Percentiles rank a stretch among this genome's conserved stretches.
phyloP scores from a whole-genome alignment of 2,113 vertebrate species.

The Percopsis transmontana region DNA sequence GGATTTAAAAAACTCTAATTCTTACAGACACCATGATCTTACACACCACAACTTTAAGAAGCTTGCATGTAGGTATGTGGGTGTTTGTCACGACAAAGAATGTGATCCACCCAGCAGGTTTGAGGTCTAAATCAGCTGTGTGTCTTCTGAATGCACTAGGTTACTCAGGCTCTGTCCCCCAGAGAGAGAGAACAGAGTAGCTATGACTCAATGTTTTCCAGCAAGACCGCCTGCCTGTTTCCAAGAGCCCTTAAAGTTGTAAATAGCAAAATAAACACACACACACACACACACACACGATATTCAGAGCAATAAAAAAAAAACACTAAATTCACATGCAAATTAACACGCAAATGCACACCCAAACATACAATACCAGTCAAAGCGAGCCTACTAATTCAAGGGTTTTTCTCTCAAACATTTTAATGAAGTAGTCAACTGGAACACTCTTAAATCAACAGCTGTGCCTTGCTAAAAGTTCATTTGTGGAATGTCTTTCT shows the following conservation, averaged over 20 bases:
- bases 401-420: no score
- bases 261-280: conserved; percentile 20
- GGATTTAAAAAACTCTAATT: no score
- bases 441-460: no score
- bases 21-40: no score
- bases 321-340: background rate
- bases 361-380: background rate
- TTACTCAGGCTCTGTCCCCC: conserved; percentile 51
- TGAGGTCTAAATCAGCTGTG: conserved; percentile 30
- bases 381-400: no score
- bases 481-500: background rate
- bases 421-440: background rate
- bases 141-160: conserved; percentile 37
- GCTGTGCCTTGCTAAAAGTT: background rate
- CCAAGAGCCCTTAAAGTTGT: conserved; percentile 22
- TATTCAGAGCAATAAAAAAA: background rate
- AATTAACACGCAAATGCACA: background rate
- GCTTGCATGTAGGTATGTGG: background rate
- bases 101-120: conserved; percentile 10
- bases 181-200: conserved; percentile 34
- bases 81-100: conserved; percentile 24
- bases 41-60: background rate
- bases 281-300: conserved; percentile 11
- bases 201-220: conserved; percentile 61
- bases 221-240: conserved; percentile 32